Evolutionary conservation across 2,797 vertebrate genomes (phyloP), one percentile per base, ranked within the genome.

Genomic region (Smutsia temminckii): DNA sequence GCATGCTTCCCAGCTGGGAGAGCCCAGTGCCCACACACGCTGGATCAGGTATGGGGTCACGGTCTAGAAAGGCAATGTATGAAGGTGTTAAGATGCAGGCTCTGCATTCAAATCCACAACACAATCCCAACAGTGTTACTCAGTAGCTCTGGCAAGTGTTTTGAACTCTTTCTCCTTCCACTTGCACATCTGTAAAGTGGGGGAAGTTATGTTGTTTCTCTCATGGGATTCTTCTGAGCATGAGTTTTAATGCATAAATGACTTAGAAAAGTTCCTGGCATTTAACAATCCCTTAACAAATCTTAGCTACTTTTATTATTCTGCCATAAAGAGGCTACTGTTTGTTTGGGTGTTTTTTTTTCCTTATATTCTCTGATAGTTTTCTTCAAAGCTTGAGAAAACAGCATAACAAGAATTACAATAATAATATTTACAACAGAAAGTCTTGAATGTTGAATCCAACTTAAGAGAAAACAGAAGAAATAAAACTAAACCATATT

Each of bases 361-460:
- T 27, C 20, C 40, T 85, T 77, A 10, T 8, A 66, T 49, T 55
- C 23, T 42, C 9, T 71, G 27, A 75, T 87, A 71, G 61, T 80
- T 90, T 92, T 17, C 46, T 87, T 86, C 55, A 81, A 71, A 94
- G n/a, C 53, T 55, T 74, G 46, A 63, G 14, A 91, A 77, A 89
- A 71, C 63, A 90, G 16, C 46, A 46, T 46, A 46, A n/a, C 23
- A 37, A 92, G 61, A 93, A 80, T 85, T 85, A 51, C 9, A 68
- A 37, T 74, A 11, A 57, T 61, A 91, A 72, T 75, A 66, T 86
- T 37, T 86, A 66, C 37, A 91, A 64, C 20, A 66, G 95, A 66
- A 74, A 72, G 8, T 77, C 0, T 4, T 69, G 11, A 18, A 74
- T 72, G 21, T 25, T 66, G 18, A 91, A 53, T 95, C 27, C 49